Evolutionary conservation across 2,888 invertebrate genomes (phyloP).

Genomic region (Dermolepida albohirtum): DNA sequence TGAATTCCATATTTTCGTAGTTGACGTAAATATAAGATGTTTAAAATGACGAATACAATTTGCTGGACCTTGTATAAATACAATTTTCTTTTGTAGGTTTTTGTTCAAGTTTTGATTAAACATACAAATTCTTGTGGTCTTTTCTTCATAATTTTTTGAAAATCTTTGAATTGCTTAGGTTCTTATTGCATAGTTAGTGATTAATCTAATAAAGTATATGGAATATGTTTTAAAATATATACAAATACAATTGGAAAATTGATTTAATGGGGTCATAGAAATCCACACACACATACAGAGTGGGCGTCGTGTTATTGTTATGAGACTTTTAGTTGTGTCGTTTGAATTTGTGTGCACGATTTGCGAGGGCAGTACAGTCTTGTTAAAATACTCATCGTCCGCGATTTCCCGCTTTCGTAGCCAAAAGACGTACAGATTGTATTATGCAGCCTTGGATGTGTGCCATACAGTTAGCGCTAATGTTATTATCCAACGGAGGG

Average conservation of each 20-base stretch:
- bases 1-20: too few relatives aligned
- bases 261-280: not conserved
- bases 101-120: too few relatives aligned
- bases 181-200: too few relatives aligned
- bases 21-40: too few relatives aligned
- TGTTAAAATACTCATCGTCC: slow-evolving; percentile 48
- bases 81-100: too few relatives aligned
- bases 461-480: slow-evolving; percentile 55
- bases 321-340: slow-evolving; percentile 33
- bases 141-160: too few relatives aligned
- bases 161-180: too few relatives aligned
- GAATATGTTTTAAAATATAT: too few relatives aligned
- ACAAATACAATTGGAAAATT: not conserved
- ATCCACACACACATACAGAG: slow-evolving; percentile 3
- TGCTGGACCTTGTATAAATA: too few relatives aligned
- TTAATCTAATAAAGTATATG: too few relatives aligned
- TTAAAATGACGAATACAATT: too few relatives aligned
- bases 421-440: slow-evolving; percentile 49
- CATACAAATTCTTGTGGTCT: too few relatives aligned
- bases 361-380: slow-evolving; percentile 30
- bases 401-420: slow-evolving; percentile 53
- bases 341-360: slow-evolving; percentile 35
- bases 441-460: slow-evolving; percentile 56
- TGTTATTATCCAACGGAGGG: slow-evolving; percentile 58
- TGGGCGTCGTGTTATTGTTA: slow-evolving; percentile 33